phyloP scores from a whole-genome alignment of 2,888 invertebrate species.

The Sceliomorpha sp. region DNA sequence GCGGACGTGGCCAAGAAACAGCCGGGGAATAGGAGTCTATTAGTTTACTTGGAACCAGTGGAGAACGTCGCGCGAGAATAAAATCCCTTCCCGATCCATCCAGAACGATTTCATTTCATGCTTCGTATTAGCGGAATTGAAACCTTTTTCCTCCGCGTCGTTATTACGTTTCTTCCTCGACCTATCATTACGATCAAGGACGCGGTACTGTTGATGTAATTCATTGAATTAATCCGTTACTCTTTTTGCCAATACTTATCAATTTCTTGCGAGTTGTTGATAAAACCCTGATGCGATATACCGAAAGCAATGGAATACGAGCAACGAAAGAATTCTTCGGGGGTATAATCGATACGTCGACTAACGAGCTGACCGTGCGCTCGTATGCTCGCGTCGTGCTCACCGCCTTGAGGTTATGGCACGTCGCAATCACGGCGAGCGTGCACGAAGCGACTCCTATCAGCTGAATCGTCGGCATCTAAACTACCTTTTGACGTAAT shows the following conservation, averaged over 20 bases:
- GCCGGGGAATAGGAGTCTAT: slow-evolving; percentile 38
- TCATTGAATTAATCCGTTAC: too few relatives aligned
- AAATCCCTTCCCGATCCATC: neutral
- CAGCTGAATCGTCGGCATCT: slow-evolving; percentile 42
- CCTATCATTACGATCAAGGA: too few relatives aligned
- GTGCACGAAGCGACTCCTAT: slow-evolving; percentile 38
- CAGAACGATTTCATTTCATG: slow-evolving; percentile 15
- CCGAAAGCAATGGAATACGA: too few relatives aligned
- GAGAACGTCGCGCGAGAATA: slow-evolving; percentile 4
- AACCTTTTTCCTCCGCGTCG: slow-evolving; percentile 1
- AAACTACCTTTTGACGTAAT: slow-evolving; percentile 44
- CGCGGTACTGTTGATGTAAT: too few relatives aligned
- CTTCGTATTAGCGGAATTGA: too few relatives aligned
- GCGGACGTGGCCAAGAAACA: slow-evolving; percentile 39
- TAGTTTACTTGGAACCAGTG: slow-evolving; percentile 34
- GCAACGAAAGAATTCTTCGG: too few relatives aligned
- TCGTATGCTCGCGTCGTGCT: slow-evolving; percentile 32
- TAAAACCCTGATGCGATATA: too few relatives aligned
- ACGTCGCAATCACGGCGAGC: slow-evolving; percentile 24
- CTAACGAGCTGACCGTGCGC: slow-evolving; percentile 35
- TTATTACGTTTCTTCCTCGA: too few relatives aligned
- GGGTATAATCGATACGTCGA: slow-evolving; percentile 30
- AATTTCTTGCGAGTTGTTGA: too few relatives aligned
- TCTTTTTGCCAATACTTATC: too few relatives aligned
- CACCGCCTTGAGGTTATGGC: slow-evolving; percentile 28